Evolutionary conservation across 2,113 vertebrate genomes (phyloP).

Genomic region (Onychostoma macrolepis): DNA sequence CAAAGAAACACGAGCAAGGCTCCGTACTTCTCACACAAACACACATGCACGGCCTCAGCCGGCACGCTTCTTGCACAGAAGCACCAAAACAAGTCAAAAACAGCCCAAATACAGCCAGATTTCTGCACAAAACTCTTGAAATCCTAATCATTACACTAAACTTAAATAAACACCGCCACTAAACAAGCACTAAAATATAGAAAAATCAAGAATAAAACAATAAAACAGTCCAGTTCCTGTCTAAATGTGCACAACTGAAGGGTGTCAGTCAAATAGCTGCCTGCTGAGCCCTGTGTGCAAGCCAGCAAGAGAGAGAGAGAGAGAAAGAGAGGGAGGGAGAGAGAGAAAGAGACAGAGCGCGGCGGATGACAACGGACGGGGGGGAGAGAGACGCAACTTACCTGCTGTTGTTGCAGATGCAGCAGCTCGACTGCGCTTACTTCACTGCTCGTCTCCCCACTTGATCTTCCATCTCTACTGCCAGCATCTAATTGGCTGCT

Average conservation of each 20-base stretch:
- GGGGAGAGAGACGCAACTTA: conserved; percentile 92
- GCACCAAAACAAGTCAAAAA: background rate
- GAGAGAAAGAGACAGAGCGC: conserved; percentile 45
- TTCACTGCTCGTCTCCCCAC: conserved; percentile 98
- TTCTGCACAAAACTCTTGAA: background rate
- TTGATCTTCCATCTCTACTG: conserved; percentile 99
- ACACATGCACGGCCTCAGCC: conserved; percentile 52
- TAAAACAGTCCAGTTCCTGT: conserved; percentile 43
- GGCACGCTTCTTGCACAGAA: conserved; percentile 3
- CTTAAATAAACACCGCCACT: conserved; percentile 30
- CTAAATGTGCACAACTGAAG: background rate
- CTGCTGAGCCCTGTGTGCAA: conserved; percentile 51
- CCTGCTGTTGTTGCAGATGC: conserved; percentile 99
- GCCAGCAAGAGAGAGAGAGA: conserved; percentile 57
- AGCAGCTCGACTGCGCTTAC: conserved; percentile 99
- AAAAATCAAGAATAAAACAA: conserved; percentile 33
- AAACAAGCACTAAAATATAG: conserved; percentile 37
- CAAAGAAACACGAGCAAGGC: conserved; percentile 60
- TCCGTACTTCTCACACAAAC: conserved; percentile 14
- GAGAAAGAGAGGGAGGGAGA: conserved; percentile 44
- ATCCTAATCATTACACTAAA: conserved; percentile 36
- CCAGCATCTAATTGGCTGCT: conserved; percentile 99
- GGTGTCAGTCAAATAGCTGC: conserved; percentile 37
- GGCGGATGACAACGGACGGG: conserved; percentile 39
- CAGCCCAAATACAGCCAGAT: background rate